phyloP scores from a whole-genome alignment of 1,140 invertebrate genomes.

The Drosophila chauvacae region DNA sequence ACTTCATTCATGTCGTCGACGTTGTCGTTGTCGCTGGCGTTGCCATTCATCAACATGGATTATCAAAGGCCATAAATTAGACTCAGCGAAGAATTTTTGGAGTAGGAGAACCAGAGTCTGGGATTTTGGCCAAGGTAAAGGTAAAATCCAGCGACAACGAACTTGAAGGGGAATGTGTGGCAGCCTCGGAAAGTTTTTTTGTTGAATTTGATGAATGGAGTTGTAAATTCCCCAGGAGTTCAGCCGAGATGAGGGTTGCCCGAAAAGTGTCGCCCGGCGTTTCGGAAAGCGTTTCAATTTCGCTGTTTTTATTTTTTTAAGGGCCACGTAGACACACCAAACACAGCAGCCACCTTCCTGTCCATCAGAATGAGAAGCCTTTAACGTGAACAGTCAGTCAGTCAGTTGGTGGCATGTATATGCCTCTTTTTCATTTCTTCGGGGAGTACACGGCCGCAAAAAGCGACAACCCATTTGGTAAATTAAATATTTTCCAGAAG shows the following conservation, averaged over 20 bases:
- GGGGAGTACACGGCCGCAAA: constrained; percentile 38
- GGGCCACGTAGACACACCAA: constrained; percentile 31
- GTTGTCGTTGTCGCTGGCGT: constrained; percentile 14
- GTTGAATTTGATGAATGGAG: constrained; percentile 72
- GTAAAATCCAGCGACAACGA: constrained; percentile 17
- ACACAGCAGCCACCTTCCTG: constrained; percentile 11
- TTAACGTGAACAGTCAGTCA: constrained; percentile 31
- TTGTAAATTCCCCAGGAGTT: constrained; percentile 54
- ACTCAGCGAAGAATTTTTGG: constrained; percentile 38
- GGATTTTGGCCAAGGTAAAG: constrained; percentile 26
- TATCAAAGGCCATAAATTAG: constrained; percentile 78
- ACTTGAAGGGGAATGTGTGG: constrained; percentile 18
- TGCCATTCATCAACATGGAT: constrained; percentile 78
- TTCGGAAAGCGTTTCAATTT: constrained; percentile 31
- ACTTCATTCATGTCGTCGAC: constrained; percentile 49
- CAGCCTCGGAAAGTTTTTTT: constrained; percentile 40
- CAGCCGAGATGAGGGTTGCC: constrained; percentile 13
- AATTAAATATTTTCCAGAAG: constrained; percentile 56
- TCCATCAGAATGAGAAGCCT: constrained; percentile 39
- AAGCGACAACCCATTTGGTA: constrained; percentile 53
- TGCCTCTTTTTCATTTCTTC: constrained; percentile 44
- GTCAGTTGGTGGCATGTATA: constrained; percentile 13
- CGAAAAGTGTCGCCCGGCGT: constrained; percentile 25
- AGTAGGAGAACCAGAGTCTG: constrained; percentile 12
- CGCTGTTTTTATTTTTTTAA: constrained; percentile 12